Evolutionary conservation across 2,113 vertebrate species (phyloP).

Genomic region (Epinephelus fuscoguttatus): DNA sequence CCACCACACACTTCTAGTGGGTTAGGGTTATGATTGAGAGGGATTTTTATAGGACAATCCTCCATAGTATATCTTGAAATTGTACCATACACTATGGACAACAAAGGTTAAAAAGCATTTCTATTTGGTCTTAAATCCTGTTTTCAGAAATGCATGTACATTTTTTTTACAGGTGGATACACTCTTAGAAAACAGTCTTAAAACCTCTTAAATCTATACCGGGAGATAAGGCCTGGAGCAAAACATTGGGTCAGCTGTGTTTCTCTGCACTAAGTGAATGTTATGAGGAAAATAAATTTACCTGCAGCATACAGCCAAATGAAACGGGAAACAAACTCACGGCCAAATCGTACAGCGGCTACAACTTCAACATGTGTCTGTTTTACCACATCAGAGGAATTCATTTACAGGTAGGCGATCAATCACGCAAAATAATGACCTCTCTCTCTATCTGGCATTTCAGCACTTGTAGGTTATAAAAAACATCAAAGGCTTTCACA

Average conservation of each 20-base stretch:
- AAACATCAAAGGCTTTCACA: neutral
- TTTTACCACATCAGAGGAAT: constrained; percentile 4
- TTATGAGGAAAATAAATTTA: neutral
- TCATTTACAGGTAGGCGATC: neutral
- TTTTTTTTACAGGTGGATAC: too few relatives aligned
- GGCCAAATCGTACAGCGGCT: neutral
- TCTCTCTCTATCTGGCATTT: neutral
- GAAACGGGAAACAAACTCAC: neutral
- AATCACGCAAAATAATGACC: constrained; percentile 4
- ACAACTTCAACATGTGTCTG: neutral
- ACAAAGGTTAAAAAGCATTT: neutral
- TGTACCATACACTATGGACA: neutral
- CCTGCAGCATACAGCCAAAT: neutral
- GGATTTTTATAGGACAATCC: too few relatives aligned
- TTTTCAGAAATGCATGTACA: neutral
- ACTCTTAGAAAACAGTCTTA: too few relatives aligned
- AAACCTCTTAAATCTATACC: neutral
- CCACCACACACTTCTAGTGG: too few relatives aligned
- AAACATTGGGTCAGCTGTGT: neutral
- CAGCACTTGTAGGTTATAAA: neutral
- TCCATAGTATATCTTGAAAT: too few relatives aligned
- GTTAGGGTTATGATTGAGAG: too few relatives aligned
- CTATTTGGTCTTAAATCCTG: neutral
- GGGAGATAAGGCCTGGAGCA: neutral
- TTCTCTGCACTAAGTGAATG: constrained; percentile 1